Evolutionary conservation across 2,113 vertebrate species (phyloP), one percentile per base, ranked within the genome.

Genomic region (Pelecanoides urinatrix): DNA sequence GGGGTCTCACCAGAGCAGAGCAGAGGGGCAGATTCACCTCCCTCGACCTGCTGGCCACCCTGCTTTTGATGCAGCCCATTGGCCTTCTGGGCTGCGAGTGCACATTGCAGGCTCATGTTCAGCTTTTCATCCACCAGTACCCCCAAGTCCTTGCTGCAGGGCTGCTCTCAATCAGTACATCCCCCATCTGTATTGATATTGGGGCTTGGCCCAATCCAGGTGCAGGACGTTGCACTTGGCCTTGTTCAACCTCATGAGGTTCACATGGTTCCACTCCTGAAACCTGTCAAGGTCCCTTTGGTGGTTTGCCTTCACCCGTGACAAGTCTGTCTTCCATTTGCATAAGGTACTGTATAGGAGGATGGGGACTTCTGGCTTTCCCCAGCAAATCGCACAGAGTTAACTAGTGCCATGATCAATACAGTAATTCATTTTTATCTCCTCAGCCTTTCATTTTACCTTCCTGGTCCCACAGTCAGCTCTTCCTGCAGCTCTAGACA

Each of bases 11-110:
- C 1, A 42, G 49, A 77, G n/a, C 11, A 0, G n/a, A 61, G 40
- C 0, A 83, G 55, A 49, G 30, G 16, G 49, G 25, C 1, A 83
- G 62, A 83, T 55, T 55, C 29, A 7, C 29, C 38, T n/a, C 45
- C 40, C 36, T 74, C 0, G 1, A 36, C 32, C 40, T 89, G 47
- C 79, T 70, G 55, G 29, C 14, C 47, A 49, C 0, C 0, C 47
- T 40, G 5, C n/a, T 90, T 45, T 13, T 55, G 29, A 62, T 76
- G 63, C n/a, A 76, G n/a, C 16, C 16, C 34, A 71, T 63, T 49
- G 55, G 42, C 9, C 3, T 77, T 63, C 88, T 63, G 72, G n/a
- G 17, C 30, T 63, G 29, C 2, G 0, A 49, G n/a, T 0, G 0
- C 17, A 36, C 9, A 7, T 19, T 52, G 19, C 32, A 4, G 1